These are phyloP conservation scores for Cavia porcellus DNA, from an alignment of 2,113 vertebrate species.

Conservation along the genomic window DNA sequence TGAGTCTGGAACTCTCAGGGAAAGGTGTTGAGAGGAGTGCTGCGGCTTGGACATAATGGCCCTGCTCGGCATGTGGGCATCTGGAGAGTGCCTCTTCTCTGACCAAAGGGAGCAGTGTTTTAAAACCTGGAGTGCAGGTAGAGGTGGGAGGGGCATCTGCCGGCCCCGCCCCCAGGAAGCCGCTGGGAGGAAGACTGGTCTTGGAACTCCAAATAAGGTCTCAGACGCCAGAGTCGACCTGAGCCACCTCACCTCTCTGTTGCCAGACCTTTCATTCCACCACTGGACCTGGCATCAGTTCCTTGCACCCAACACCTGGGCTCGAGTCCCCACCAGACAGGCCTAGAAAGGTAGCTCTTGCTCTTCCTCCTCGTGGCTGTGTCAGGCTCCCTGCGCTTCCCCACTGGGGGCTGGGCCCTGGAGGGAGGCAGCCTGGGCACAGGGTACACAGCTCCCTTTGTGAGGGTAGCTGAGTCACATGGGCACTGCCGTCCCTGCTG, in stretches of 20 bases:
- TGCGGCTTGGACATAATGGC: background rate
- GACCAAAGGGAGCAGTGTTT: background rate
- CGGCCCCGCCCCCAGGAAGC: background rate
- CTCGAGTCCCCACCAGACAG: background rate
- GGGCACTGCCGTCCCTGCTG: background rate
- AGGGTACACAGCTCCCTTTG: constrained; percentile 79
- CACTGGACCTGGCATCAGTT: background rate
- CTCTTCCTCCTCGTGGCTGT: background rate
- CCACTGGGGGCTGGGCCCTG: background rate
- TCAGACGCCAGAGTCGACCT: background rate
- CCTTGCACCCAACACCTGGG: constrained; percentile 8
- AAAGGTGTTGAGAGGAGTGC: background rate
- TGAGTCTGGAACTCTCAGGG: background rate
- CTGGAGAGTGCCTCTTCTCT: background rate
- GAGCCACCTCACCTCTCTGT: background rate
- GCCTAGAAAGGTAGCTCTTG: background rate
- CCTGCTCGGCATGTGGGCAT: too few relatives aligned
- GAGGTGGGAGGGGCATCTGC: background rate
- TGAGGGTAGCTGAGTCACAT: constrained; percentile 78
- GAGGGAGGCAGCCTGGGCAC: background rate
- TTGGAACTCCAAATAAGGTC: constrained; percentile 73
- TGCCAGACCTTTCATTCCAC: background rate
- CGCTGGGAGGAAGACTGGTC: background rate
- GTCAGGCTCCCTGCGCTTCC: background rate
- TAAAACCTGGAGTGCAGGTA: constrained; percentile 52